Percentiles rank a stretch among this genome's conserved stretches.
Evolutionary conservation across 2,888 invertebrate species (phyloP).

Genomic region (Luperina nickerlii): DNA sequence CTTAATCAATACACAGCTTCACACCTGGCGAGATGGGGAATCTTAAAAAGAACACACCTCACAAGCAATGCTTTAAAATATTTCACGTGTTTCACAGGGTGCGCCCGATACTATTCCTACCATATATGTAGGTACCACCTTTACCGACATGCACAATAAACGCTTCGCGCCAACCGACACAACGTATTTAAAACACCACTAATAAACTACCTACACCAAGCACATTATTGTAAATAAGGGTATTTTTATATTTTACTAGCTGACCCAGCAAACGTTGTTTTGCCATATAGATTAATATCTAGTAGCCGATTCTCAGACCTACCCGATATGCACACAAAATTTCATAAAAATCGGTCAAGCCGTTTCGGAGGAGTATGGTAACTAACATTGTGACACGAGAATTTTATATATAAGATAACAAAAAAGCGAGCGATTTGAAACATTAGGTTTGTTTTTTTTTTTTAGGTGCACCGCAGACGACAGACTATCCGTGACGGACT

Average conservation of each 20-base stretch:
- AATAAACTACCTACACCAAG: conserved; percentile 43
- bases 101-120: conserved; percentile 3
- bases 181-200: conserved; percentile 22
- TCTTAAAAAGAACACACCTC: conserved; percentile 19
- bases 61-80: conserved; percentile 36
- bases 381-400: no score
- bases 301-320: no score
- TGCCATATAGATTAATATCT: no score
- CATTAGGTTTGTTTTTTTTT: no score
- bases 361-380: no score
- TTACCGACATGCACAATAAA: conserved; percentile 36
- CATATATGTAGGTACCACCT: background rate
- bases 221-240: conserved; percentile 56
- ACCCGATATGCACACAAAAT: no score
- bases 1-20: conserved; percentile 47
- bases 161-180: conserved; percentile 41
- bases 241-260: background rate
- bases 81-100: conserved; percentile 34
- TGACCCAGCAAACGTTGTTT: no score
- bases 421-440: no score
- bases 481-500: no score
- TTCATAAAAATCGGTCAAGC: no score
- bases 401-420: no score
- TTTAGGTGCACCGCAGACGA: no score
- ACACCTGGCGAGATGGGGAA: conserved; percentile 23